Base-by-base conservation (phyloP, 2,797 vertebrate genomes). In the Luscinia luscinia region DNA sequence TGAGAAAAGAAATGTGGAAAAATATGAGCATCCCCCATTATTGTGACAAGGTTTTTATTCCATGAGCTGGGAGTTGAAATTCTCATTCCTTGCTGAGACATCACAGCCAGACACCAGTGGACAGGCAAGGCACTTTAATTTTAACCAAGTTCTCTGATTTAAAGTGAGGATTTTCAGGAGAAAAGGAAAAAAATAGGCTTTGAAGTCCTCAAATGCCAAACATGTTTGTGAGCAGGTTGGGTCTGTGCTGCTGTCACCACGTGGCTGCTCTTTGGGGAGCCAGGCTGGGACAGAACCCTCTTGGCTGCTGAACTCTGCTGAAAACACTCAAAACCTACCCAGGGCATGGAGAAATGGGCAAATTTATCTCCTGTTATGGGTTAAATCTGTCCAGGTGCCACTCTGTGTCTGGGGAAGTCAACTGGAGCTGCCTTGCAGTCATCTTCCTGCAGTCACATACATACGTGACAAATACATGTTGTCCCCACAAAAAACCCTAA, bases 1-100 rank as follows among this genome's bases (percentile, higher is more conserved):
- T 41, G 64, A 83, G 75, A 69, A 82, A 89, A 84, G 34, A 88
- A 93, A 91, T 28, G 36, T 76, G 66, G 69, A 55, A 87, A 91
- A 72, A 9, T 0, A 2, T 7, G 9, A 74, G 55, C 5, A 2
- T 30, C 18, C 14, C 16, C 59, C n/a, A 18, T 77, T 72, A 32
- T 3, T 34, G 51, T 40, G 57, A 41, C 9, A 57, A 34, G 5
- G n/a, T 2, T 23, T 54, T 22, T 62, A 18, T 11, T 0, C 26
- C 27, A n/a, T 18, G n/a, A 87, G 28, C 43, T 59, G 22, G 19
- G 74, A 74, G 12, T 3, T 48, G 27, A 69, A 88, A 70, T 52
- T 32, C 22, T 74, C 84, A 55, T 28, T 64, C 54, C 22, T 75
- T 0, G 1, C 48, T 4, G 3, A 49, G 48, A 49, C 3, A 43